phyloP scores from a whole-genome alignment of 2,888 invertebrate genomes.

The Eueremaeus valkanovi region DNA sequence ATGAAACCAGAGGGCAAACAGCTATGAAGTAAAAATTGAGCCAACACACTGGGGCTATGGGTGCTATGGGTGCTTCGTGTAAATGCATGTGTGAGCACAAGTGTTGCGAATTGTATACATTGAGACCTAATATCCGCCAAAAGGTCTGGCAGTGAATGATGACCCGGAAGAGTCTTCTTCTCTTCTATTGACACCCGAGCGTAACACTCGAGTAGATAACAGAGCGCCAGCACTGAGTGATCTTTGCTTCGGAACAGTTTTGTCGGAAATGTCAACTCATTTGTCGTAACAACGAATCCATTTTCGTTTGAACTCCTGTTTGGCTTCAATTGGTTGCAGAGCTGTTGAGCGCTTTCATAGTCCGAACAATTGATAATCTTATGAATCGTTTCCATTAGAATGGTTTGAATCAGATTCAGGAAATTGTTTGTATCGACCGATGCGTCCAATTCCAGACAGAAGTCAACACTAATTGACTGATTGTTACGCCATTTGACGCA shows the following conservation, averaged over 20 bases:
- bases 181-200: conserved; percentile 69
- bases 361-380: conserved; percentile 49
- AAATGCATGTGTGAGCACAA: conserved; percentile 23
- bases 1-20: conserved; percentile 38
- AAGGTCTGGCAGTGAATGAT: no score
- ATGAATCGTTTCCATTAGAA: conserved; percentile 51
- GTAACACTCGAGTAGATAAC: conserved; percentile 63
- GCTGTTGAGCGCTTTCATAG: conserved; percentile 48
- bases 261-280: neutral
- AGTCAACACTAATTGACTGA: neutral
- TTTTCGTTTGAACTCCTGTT: neutral
- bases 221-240: conserved; percentile 32
- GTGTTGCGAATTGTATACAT: neutral
- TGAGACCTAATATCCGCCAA: conserved; percentile 33
- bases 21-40: conserved; percentile 19
- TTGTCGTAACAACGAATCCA: neutral
- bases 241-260: conserved; percentile 27
- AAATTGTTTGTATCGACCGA: conserved; percentile 40
- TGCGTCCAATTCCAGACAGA: neutral
- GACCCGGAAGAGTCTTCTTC: conserved; percentile 55
- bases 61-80: no score
- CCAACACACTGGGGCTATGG: no score
- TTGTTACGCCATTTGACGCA: conserved; percentile 4
- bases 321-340: conserved; percentile 32
- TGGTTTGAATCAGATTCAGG: conserved; percentile 51